Conservation (phyloP, 2,113 vertebrate genomes). For the Phyllopteryx taeniolatus region DNA sequence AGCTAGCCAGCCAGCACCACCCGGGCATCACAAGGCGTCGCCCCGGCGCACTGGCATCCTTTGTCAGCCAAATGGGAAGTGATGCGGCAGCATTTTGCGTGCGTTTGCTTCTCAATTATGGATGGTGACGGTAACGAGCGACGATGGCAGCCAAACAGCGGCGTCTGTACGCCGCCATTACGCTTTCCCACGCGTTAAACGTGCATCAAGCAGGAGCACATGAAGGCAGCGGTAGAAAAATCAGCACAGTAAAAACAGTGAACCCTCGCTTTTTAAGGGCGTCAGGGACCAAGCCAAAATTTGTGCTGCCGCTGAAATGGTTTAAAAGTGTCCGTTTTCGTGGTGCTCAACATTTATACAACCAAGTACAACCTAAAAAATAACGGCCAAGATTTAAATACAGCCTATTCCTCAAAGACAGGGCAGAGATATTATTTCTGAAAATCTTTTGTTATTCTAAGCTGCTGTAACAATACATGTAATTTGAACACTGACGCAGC, state of each 20-base stretch:
- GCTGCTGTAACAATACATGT: too few species aligned
- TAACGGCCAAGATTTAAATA: too few species aligned
- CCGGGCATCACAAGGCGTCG: conserved; percentile 50
- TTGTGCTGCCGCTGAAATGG: too few species aligned
- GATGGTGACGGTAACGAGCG: conserved; percentile 67
- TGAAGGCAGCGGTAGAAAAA: not conserved
- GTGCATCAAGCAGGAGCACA: not conserved
- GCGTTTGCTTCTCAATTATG: conserved; percentile 72
- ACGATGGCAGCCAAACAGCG: conserved; percentile 66
- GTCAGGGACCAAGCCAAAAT: not conserved
- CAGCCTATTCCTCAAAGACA: too few species aligned
- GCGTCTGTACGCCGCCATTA: not conserved
- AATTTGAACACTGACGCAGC: too few species aligned
- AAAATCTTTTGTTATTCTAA: too few species aligned
- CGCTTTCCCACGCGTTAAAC: not conserved
- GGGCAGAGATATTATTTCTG: too few species aligned
- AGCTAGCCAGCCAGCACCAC: conserved; percentile 9
- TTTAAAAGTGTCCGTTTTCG: too few species aligned
- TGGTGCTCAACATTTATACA: too few species aligned
- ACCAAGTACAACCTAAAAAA: too few species aligned
- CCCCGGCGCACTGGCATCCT: conserved; percentile 56
- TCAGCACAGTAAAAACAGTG: conserved; percentile 23
- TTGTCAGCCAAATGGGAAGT: conserved; percentile 66
- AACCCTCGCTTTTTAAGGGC: conserved; percentile 18
- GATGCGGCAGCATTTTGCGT: conserved; percentile 64